A percentile compares a stretch with the other conserved stretches of the same genome.
Evolutionary conservation across 2,888 invertebrate genomes (phyloP).

Genomic region (Acanthococcus lagerstroemiae): DNA sequence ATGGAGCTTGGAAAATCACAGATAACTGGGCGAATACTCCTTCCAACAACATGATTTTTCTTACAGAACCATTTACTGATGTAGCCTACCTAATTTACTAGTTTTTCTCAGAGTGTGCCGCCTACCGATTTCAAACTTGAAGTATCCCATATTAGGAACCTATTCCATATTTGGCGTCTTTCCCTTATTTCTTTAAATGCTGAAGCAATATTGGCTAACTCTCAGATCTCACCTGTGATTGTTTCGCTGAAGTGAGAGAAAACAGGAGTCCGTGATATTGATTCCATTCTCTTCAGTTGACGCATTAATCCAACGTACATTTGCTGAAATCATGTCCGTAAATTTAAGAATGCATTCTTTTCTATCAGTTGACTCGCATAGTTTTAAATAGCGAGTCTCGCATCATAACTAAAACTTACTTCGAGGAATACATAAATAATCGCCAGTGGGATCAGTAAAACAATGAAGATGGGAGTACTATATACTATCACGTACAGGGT

Average conservation of each 20-base stretch:
- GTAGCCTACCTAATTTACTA: too few species aligned
- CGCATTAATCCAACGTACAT: constrained; percentile 90
- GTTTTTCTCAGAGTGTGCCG: too few species aligned
- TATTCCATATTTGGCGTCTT: too few species aligned
- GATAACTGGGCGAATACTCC: too few species aligned
- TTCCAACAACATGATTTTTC: too few species aligned
- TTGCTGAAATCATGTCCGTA: constrained; percentile 55
- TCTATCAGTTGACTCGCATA: background rate
- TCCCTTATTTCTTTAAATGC: background rate
- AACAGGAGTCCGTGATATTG: constrained; percentile 87
- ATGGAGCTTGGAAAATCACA: too few species aligned
- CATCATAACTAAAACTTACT: constrained; percentile 36
- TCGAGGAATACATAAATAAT: constrained; percentile 72
- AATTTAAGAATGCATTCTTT: background rate
- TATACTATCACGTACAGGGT: constrained; percentile 77
- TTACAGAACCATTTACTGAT: too few species aligned
- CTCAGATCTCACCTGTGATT: constrained; percentile 23
- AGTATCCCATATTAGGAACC: too few species aligned
- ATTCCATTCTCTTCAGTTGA: constrained; percentile 86
- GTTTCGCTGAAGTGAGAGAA: constrained; percentile 96
- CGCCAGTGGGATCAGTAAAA: constrained; percentile 69
- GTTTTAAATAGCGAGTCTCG: background rate
- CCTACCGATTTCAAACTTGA: too few species aligned
- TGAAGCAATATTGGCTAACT: background rate
- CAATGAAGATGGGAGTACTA: constrained; percentile 72